Conservation (phyloP, 2,113 vertebrate genomes). For the Silurus meridionalis region DNA sequence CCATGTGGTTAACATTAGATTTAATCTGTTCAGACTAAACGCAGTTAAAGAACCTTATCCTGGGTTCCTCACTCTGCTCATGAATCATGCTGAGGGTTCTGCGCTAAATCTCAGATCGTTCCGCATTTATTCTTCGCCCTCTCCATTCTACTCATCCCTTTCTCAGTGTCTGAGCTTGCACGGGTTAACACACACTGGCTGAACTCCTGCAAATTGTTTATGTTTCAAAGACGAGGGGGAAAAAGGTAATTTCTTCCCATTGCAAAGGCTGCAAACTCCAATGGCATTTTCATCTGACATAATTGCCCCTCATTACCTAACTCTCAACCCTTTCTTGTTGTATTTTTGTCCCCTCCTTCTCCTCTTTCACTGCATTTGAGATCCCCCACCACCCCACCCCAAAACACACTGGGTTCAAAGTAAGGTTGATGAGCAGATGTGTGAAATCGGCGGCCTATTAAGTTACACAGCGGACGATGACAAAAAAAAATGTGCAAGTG, state of each 20-base stretch:
- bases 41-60: constrained; percentile 27
- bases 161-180: constrained; percentile 50
- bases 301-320: constrained; percentile 64
- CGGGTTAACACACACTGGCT: constrained; percentile 24
- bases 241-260: constrained; percentile 53
- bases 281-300: constrained; percentile 65
- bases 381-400: neutral
- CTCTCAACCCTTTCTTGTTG: constrained; percentile 42
- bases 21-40: constrained; percentile 50
- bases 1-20: constrained; percentile 60
- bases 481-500: constrained; percentile 59
- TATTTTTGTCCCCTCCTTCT: constrained; percentile 9
- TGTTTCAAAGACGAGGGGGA: constrained; percentile 30
- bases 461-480: constrained; percentile 69
- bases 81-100: constrained; percentile 43
- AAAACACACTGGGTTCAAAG: constrained; percentile 62
- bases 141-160: neutral
- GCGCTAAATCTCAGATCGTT: neutral
- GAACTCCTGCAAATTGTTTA: constrained; percentile 62
- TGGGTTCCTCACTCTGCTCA: constrained; percentile 22
- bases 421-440: constrained; percentile 73
- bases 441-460: constrained; percentile 74
- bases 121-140: constrained; percentile 8
- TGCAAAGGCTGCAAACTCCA: constrained; percentile 57
- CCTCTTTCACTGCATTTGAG: constrained; percentile 53